A percentile compares a stretch with the other conserved stretches of the same genome.
Conservation (phyloP, 2,888 invertebrate genomes). For the Elysia crispata region DNA sequence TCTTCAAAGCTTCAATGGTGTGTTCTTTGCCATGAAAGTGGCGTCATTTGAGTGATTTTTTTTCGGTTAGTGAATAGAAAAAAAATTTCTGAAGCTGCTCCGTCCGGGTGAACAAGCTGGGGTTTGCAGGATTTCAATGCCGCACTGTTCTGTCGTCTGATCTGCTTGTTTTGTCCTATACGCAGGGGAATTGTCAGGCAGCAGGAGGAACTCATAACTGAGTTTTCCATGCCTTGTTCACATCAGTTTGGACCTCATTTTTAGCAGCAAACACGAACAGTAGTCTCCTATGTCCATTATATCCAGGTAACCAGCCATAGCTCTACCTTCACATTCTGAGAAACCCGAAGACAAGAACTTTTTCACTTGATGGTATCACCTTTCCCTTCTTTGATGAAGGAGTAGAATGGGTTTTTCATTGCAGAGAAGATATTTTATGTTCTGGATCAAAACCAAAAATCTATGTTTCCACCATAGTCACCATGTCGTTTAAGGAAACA, state of each 20-base stretch:
- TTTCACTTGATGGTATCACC: slow-evolving; percentile 2
- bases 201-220: neutral
- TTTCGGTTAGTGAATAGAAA: neutral
- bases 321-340: neutral
- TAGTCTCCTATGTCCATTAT: neutral
- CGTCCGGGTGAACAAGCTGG: slow-evolving; percentile 11
- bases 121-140: neutral
- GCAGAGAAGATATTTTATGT: slow-evolving; percentile 28
- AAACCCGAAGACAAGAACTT: neutral
- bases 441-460: slow-evolving; percentile 15
- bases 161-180: neutral
- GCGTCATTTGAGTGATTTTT: no score
- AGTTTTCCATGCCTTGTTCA: neutral
- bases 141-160: slow-evolving; percentile 6
- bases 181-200: neutral
- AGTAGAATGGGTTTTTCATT: slow-evolving; percentile 21
- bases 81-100: neutral
- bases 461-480: slow-evolving; percentile 14
- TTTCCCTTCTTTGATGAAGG: slow-evolving; percentile 26
- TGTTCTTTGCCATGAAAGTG: neutral
- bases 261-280: neutral
- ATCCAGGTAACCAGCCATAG: neutral
- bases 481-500: neutral
- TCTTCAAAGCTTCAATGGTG: slow-evolving; percentile 1
- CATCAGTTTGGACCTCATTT: neutral